Evolutionary conservation across 1,140 invertebrate species (phyloP).

Genomic region (Saccostrea echinata): DNA sequence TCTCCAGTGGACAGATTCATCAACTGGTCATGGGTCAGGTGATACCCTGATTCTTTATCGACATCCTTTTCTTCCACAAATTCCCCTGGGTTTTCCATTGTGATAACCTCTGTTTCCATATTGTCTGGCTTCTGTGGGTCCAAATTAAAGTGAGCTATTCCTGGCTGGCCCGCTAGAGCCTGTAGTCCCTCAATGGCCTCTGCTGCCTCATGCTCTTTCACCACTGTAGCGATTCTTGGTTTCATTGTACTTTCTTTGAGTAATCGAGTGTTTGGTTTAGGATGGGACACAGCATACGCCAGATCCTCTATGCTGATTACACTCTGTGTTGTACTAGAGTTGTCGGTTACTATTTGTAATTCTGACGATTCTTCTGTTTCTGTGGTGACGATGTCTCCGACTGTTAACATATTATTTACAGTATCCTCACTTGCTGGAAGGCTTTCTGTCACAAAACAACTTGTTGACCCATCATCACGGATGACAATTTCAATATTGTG

Average conservation of each 20-base stretch:
- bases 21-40: constrained; percentile 73
- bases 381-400: constrained; percentile 69
- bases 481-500: constrained; percentile 76
- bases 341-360: constrained; percentile 61
- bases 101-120: constrained; percentile 46
- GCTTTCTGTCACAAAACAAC: constrained; percentile 68
- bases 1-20: constrained; percentile 74
- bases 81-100: constrained; percentile 49
- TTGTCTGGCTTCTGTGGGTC: not conserved
- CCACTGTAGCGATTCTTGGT: constrained; percentile 27
- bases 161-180: constrained; percentile 73
- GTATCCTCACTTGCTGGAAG: constrained; percentile 48
- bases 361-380: constrained; percentile 56
- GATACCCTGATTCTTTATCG: constrained; percentile 55
- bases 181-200: constrained; percentile 77
- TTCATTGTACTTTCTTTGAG: constrained; percentile 25
- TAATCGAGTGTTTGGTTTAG: constrained; percentile 50
- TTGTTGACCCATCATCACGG: constrained; percentile 74
- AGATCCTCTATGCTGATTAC: constrained; percentile 64
- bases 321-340: constrained; percentile 56
- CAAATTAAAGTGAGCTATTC: constrained; percentile 57
- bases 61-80: constrained; percentile 30
- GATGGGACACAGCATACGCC: constrained; percentile 59
- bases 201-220: constrained; percentile 71
- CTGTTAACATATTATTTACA: constrained; percentile 62